Base-by-base conservation (phyloP, 35 echinoderm and acorn worm species). In the Ophiothrix spiculata region DNA sequence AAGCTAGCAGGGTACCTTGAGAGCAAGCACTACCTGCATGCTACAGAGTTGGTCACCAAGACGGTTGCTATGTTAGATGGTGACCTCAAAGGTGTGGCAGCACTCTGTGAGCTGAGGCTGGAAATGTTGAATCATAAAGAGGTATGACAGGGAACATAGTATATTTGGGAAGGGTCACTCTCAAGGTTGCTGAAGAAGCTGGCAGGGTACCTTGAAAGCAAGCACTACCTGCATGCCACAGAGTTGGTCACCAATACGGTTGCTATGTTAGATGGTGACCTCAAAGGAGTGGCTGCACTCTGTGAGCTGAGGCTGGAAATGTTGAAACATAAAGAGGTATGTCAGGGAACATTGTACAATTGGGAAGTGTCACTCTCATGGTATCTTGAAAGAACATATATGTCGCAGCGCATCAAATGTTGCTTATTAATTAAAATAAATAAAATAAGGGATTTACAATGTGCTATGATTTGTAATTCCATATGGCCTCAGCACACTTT, bases 211-310 rank as follows among this genome's bases (percentile, higher is more conserved):
- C 84, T 99, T 8, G 75, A 77, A 39, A 90, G 87, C 86, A 99
- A 99, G 45, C 86, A 93, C 75, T 99, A 99, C 89, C 89, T 99
- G 0, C 96, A 99, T 86, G 96, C 96, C 32, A 94, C 96, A 45
- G 92, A 99, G 79, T 86, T 99, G 0, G 31, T 94, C 3, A 91
- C 96, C 1, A 89, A 91, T 79, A 94, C 96, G 25, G 87, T 94
- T 39, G 88, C 88, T 0, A 82, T 88, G 29, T 35, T 99, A 25
- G 96, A 99, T 3, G 92, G 92, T 6, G 92, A 93, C 34, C 74
- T 99, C n/a, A 88, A 91, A 23, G 96, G 92, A 23, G 96, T 99
- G 35, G 96, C 94, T 37, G 96, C 96, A 2, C 82, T 99, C 39
- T 89, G 88, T 37, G 96, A 99, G 36, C 79, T 92, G 36, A 86